Conservation (phyloP, 2,113 vertebrate species). For the Peromyscus polionotus region DNA sequence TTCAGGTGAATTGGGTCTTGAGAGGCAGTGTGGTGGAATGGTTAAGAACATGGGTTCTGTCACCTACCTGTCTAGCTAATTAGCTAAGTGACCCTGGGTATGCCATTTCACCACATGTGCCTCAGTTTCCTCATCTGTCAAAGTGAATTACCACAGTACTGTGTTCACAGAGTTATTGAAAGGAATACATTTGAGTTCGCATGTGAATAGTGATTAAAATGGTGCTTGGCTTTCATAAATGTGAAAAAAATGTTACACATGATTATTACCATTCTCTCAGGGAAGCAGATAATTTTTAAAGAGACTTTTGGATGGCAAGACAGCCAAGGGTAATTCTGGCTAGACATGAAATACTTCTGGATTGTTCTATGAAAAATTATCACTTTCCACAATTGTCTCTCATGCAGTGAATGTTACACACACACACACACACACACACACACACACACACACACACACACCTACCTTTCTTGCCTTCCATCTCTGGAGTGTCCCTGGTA, state of each 20-base stretch:
- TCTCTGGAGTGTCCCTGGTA: neutral
- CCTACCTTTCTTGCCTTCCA: neutral
- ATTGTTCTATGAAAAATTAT: neutral
- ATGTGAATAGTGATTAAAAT: neutral
- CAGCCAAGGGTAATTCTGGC: neutral
- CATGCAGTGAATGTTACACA: neutral
- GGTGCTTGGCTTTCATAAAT: neutral
- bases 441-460: neutral
- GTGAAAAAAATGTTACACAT: neutral
- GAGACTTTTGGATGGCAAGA: neutral
- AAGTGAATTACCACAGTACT: neutral
- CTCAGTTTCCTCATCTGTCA: conserved; percentile 37
- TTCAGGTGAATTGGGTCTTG: conserved; percentile 12
- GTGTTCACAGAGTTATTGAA: neutral
- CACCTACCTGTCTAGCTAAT: neutral
- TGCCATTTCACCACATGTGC: neutral
- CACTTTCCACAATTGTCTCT: neutral
- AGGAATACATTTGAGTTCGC: neutral
- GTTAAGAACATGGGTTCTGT: neutral
- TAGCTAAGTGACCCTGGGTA: neutral
- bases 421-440: neutral
- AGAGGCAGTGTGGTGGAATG: neutral
- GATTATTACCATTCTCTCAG: neutral
- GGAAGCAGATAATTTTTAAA: conserved; percentile 31
- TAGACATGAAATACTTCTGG: neutral